Base-by-base conservation (phyloP, 2,888 invertebrate species). In the Trypoxylon attenuatum region DNA sequence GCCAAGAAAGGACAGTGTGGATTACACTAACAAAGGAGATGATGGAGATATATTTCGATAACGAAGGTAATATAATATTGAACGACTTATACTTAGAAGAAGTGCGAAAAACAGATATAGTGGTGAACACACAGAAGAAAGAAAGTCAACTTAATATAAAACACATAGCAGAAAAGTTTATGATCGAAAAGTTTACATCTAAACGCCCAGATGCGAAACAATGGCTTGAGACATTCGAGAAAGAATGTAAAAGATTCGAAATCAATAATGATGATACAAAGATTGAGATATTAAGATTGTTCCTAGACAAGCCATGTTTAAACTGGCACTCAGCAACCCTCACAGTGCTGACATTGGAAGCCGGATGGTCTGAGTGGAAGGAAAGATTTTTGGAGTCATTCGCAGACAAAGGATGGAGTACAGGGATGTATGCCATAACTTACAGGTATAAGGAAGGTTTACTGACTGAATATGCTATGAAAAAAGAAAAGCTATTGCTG, bases 341-440 rank as follows among this genome's bases (percentile, higher is more conserved):
- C 19, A 61, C 27, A 42, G 50, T 1, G 8, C 8, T 39, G 39
- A 70, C 65, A 55, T 58, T 72, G 42, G 58, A 78, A 47, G 47
- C 65, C 39, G 68, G 43, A 42, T 77, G 75, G 79, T 5, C 29
- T 18, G 67, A 68, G 71, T 81, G 80, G 77, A 78, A 74, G 66
- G 42, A 69, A 5, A 74, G 39, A 63, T 80, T 80, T 33, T 39
- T 69, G 27, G 73, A 77, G 22, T 58, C 76, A 43, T 78, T 78
- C 52, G 62, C 73, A 53, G 62, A 75, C 42, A 76, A 70, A 56
- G 78, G 77, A 69, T 80, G 80, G 79, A 72, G 46, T 52, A 69
- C 59, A 33, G 57, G 52, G 15, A 70, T 5, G 16, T 79, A 78
- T 54, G 77, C 78, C 29, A 42, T 73, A 58, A 46, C 52, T 21